Base-by-base conservation (phyloP, 2,113 vertebrate species). In the Epinephelus moara region DNA sequence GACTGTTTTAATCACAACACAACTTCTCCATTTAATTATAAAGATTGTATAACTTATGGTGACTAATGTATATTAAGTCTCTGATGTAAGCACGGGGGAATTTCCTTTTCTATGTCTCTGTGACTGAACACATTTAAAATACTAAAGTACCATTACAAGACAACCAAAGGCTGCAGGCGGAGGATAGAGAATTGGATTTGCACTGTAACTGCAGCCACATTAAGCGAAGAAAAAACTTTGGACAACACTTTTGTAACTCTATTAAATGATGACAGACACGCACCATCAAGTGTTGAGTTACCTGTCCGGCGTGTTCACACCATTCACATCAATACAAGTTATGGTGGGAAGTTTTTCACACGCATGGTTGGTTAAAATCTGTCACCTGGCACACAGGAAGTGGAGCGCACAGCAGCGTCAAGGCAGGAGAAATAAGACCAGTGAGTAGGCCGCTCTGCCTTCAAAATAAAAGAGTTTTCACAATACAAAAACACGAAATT, bases 401-500 rank as follows among this genome's bases (percentile, higher is more conserved):
- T 42, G 14, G 15, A 15, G 13, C 45, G 0, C 14, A 30, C 15
- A 73, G 30, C 19, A 15, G 33, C 10, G 33, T 30, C 33, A 61
- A 81, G 2, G 0, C 19, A 0, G 13, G 2, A 49, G 0, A 49
- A 62, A 53, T 45, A 42, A 77, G 13, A 53, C 21, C 3, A 13
- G 8, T 2, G 0, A 8, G 55, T 7, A 12, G 4, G 30, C 12
- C 6, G 14, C 19, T 60, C 9, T 7, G 4, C 27, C 25, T 82
- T 59, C 75, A 75, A 45, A 83, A 75, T 83, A 83, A 87, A 49
- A 2, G 30, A 30, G 11, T 19, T 6, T 40, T 19, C 42, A 6
- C 10, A 18, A 27, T 1, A 21, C 19, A 55, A 42, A 56, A 19
- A 27, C 9, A 27, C 9, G 49, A 33, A 62, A 37, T 3, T 6